Evolutionary conservation across 2,888 invertebrate genomes (phyloP), one percentile per base, ranked within the genome.

Genomic region (Sphaerophoria rueppellii): DNA sequence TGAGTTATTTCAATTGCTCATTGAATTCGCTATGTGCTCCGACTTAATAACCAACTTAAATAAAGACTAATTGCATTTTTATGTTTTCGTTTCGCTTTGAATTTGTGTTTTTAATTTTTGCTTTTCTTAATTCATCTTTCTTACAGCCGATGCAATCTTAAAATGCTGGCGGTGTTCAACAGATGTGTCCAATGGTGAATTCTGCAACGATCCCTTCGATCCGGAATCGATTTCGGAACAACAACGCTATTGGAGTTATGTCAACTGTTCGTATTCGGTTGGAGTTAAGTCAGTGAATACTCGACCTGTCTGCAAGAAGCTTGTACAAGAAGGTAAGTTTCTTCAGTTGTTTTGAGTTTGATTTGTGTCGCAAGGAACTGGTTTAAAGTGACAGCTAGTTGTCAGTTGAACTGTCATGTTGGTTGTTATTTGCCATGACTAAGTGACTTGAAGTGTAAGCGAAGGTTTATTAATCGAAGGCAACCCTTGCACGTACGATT

Each of bases 131-230:
- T 24, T 70, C 40, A 78, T 79, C 81, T 57, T 82, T 88, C 87
- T 88, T 88, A 83, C 93, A 94, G 88, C 93, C 94, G 95, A 94
- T 88, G 93, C 93, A 81, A 93, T 95, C 4, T 91, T 96, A 7
- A 93, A 94, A 88, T 96, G 96, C 90, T 96, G 95, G 95, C 93
- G 95, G 9, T 96, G 96, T 88, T 94, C 95, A 0, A 95, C 96
- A 2, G 95, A 95, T 88, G 90, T 92, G 34, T 90, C 91, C 4
- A 92, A 94, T 88, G 95, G 95, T 87, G 93, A 93, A 9, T 93
- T 94, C 88, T 96, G 96, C 91, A 93, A 93, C 60, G 96, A 96
- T 90, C 95, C 95, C 67, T 96, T 96, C 93, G 93, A 95, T 89
- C 93, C 93, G 76, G 89, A 90, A 9, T 74, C 92, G 89, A 89